phyloP scores from a whole-genome alignment of 2,797 vertebrate species.

The Dermochelys coriacea region DNA sequence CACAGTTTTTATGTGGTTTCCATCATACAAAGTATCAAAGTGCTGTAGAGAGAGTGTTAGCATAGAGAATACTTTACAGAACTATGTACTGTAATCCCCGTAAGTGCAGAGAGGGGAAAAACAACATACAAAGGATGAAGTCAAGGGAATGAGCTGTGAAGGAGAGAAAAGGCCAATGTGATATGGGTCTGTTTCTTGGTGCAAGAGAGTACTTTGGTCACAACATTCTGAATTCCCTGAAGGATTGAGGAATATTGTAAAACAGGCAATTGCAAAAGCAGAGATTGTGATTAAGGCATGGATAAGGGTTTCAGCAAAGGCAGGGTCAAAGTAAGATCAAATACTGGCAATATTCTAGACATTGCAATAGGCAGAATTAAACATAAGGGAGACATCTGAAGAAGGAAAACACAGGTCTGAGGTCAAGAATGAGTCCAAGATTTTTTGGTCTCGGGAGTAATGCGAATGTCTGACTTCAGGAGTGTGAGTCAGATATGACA shows the following conservation, averaged over 20 bases:
- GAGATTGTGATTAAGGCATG: not conserved
- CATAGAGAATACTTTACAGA: not conserved
- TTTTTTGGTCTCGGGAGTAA: conserved; percentile 34
- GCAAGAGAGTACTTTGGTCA: not conserved
- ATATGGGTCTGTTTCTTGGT: not conserved
- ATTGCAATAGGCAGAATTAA: conserved; percentile 25
- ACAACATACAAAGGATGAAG: not conserved
- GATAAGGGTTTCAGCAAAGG: not conserved
- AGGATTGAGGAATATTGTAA: not conserved
- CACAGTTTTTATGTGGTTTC: not conserved
- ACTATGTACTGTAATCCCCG: not conserved
- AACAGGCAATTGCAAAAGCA: conserved; percentile 4
- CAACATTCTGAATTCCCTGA: not conserved
- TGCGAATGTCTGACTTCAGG: not conserved
- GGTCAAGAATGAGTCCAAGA: not conserved
- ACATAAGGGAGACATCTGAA: conserved; percentile 2
- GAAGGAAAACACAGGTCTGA: not conserved
- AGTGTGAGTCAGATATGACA: not conserved
- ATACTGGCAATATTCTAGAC: not conserved
- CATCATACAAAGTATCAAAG: not conserved
- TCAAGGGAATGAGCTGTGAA: not conserved
- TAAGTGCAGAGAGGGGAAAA: not conserved
- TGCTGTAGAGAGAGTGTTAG: not conserved
- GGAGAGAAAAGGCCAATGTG: not conserved
- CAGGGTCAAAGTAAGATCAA: conserved; percentile 15